Conservation (phyloP, 2,888 invertebrate species). For the Thysanoteuthis rhombus region DNA sequence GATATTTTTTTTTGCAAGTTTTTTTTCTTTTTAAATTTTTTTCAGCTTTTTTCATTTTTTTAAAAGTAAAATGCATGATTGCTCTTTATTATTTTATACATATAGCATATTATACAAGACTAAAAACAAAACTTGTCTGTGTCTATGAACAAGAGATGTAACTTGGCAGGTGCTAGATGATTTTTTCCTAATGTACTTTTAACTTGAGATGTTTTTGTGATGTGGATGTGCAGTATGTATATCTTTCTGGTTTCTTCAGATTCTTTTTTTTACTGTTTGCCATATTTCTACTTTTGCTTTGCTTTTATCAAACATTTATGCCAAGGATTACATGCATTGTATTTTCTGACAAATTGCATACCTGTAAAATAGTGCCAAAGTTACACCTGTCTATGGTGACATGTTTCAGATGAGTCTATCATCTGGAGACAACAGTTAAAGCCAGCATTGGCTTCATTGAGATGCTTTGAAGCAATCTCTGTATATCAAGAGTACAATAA, state of each 20-base stretch:
- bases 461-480: neutral
- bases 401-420: neutral
- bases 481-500: neutral
- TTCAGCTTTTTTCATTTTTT: neutral
- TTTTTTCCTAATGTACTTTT: neutral
- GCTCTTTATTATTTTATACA: neutral
- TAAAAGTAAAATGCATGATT: neutral
- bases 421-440: neutral
- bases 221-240: neutral
- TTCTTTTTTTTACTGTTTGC: neutral
- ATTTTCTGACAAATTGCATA: neutral
- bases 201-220: neutral
- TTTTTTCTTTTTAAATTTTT: neutral
- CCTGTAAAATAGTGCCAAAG: neutral
- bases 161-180: conserved; percentile 12
- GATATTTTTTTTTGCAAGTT: neutral
- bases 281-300: neutral
- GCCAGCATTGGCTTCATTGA: neutral
- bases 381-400: neutral
- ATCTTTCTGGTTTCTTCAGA: neutral
- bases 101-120: conserved; percentile 12
- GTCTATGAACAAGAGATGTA: neutral
- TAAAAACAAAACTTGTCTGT: neutral
- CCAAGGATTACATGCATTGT: neutral
- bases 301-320: neutral